phyloP scores from a whole-genome alignment of 2,113 vertebrate species.

The Notiomystis cincta region DNA sequence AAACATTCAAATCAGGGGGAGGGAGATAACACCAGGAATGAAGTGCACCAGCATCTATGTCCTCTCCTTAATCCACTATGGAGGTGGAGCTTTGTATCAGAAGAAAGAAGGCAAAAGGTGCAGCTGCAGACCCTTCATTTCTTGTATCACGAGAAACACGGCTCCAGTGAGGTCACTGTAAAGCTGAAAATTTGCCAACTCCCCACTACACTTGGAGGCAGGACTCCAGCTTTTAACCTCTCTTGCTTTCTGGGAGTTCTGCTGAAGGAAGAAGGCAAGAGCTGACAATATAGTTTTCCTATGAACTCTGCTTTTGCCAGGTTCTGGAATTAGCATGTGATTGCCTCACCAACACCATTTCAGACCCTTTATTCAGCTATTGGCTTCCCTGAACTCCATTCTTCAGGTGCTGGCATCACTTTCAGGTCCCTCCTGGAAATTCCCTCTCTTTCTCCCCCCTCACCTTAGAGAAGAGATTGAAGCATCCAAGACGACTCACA shows the following conservation, averaged over 20 bases:
- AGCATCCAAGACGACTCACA: constrained; percentile 94
- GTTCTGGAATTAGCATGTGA: neutral
- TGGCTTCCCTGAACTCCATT: neutral
- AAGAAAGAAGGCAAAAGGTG: neutral
- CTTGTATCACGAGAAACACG: neutral
- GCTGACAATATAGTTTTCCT: neutral
- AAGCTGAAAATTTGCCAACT: neutral
- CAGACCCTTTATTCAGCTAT: neutral
- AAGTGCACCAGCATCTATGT: neutral
- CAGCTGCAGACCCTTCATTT: neutral
- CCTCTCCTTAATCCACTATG: neutral
- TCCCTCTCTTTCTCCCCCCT: neutral
- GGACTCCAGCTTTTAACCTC: neutral
- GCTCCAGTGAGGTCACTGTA: neutral
- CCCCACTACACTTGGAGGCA: neutral
- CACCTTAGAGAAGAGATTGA: constrained; percentile 97
- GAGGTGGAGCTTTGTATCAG: neutral
- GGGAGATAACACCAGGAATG: neutral
- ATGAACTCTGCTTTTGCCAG: neutral
- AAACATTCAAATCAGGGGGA: neutral
- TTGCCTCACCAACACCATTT: neutral
- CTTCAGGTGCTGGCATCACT: neutral
- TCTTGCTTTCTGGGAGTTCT: neutral
- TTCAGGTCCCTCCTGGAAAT: neutral
- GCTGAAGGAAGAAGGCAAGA: neutral